Evolutionary conservation across 2,797 vertebrate species (phyloP).

Genomic region (Poeciliopsis paucimaculata): DNA sequence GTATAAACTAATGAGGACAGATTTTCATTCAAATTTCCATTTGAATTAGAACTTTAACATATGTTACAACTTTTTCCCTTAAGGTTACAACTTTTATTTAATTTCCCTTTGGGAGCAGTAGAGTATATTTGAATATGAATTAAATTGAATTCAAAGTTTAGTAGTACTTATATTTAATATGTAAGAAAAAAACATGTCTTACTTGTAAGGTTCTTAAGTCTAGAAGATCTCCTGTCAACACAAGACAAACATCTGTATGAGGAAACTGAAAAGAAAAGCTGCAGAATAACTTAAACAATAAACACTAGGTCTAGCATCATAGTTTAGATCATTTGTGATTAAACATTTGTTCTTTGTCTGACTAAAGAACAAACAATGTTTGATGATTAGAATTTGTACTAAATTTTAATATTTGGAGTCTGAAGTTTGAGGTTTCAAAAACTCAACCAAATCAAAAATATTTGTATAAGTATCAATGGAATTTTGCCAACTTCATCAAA

Average conservation of each 20-base stretch:
- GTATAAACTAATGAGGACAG: neutral
- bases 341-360: neutral
- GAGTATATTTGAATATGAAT: too few species aligned
- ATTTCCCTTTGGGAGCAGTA: too few species aligned
- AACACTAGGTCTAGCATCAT: neutral
- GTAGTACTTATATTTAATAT: neutral
- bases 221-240: conserved; percentile 40
- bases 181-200: neutral
- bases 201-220: conserved; percentile 29
- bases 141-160: neutral
- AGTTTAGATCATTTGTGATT: neutral
- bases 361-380: neutral
- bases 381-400: neutral
- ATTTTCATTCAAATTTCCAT: neutral
- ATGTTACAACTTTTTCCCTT: neutral
- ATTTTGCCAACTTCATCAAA: neutral
- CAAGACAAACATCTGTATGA: conserved; percentile 5
- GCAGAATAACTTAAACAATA: neutral
- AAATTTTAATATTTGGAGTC: neutral
- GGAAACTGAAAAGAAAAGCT: neutral
- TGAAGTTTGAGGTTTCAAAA: neutral
- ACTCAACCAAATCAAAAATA: neutral
- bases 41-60: neutral
- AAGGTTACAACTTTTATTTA: neutral
- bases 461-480: neutral